Percentiles rank a stretch among this genome's conserved stretches.
phyloP scores from a whole-genome alignment of 2,888 invertebrate species.

The Cataglyphis rosenhaueri region DNA sequence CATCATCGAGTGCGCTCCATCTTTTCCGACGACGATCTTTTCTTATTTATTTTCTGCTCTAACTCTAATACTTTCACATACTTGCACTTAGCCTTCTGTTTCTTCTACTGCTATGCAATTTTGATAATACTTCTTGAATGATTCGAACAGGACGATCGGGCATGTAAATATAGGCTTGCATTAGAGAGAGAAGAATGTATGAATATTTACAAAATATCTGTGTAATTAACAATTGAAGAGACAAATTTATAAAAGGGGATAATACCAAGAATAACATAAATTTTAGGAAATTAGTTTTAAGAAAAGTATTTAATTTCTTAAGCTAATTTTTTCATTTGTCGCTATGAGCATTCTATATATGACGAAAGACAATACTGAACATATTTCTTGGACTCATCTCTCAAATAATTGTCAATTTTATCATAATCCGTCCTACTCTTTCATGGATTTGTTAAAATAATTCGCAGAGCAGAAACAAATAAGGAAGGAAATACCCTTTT shows the following conservation, averaged over 20 bases:
- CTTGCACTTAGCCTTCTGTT: slow-evolving; percentile 34
- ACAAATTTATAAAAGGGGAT: neutral
- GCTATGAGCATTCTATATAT: neutral
- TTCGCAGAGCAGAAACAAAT: neutral
- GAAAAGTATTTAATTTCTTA: neutral
- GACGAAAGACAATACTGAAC: neutral
- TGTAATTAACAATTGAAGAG: neutral
- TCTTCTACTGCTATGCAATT: slow-evolving; percentile 49
- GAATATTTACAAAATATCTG: neutral
- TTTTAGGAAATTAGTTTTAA: neutral
- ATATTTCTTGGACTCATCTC: neutral
- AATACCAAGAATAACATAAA: neutral
- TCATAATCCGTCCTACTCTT: neutral
- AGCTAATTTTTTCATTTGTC: neutral
- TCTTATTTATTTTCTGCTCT: slow-evolving; percentile 48
- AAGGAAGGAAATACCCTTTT: neutral
- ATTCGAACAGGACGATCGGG: slow-evolving; percentile 3
- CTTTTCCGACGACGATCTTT: slow-evolving; percentile 17
- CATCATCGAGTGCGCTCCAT: neutral
- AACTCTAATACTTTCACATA: slow-evolving; percentile 29
- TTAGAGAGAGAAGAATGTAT: neutral
- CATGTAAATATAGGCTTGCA: slow-evolving; percentile 8
- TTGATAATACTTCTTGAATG: slow-evolving; percentile 65
- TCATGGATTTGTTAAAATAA: neutral
- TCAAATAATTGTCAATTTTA: neutral